A percentile compares a stretch with the other conserved stretches of the same genome.
These are phyloP conservation scores for Hippopotamus amphibius DNA, from an alignment of 2,113 vertebrate genomes.

Conservation along the genomic window DNA sequence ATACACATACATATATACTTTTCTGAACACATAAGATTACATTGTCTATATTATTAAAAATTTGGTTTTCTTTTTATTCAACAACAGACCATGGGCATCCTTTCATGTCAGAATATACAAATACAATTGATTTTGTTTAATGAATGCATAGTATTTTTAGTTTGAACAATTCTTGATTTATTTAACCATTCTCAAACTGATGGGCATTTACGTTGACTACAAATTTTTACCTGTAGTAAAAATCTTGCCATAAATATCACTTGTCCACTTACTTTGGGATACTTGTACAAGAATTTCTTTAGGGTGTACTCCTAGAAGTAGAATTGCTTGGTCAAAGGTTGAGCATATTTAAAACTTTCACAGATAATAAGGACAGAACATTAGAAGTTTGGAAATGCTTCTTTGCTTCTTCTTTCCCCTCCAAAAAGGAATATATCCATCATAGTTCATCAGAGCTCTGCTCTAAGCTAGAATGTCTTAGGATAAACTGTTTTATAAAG, in stretches of 20 bases:
- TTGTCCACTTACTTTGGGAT: neutral
- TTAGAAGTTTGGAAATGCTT: neutral
- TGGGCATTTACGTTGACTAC: neutral
- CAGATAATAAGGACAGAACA: neutral
- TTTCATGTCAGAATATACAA: neutral
- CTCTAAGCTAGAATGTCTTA: neutral
- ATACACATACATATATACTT: neutral
- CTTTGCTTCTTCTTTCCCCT: neutral
- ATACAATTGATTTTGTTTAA: neutral
- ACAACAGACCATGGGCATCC: neutral
- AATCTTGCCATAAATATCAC: neutral
- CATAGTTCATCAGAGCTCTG: neutral
- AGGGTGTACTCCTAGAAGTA: conserved; percentile 15
- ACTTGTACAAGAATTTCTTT: conserved; percentile 1
- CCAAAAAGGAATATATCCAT: neutral
- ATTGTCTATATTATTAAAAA: neutral
- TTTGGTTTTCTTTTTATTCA: neutral
- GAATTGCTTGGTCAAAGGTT: neutral
- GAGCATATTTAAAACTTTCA: neutral
- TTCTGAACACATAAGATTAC: neutral
- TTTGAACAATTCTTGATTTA: conserved; percentile 4
- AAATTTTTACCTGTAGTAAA: conserved; percentile 37
- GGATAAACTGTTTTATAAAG: neutral
- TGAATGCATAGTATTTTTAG: neutral
- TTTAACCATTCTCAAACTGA: neutral